Percentiles rank a stretch among this genome's conserved stretches.
Conservation (phyloP, 1,140 invertebrate species). For the Pseudomyrmex sp. region DNA sequence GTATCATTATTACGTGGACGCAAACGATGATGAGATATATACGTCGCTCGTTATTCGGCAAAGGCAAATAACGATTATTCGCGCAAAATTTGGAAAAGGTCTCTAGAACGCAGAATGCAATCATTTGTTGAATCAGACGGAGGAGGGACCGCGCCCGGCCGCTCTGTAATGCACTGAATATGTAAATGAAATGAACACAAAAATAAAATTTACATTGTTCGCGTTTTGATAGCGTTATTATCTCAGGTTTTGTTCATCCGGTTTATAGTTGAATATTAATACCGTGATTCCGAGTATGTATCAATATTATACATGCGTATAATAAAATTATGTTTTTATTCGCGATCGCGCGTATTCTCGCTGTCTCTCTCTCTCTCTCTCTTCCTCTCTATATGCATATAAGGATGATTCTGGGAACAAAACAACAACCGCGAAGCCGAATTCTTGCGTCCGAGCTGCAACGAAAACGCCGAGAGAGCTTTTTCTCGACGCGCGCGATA, state of each 20-base stretch:
- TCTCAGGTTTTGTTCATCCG: conserved; percentile 13
- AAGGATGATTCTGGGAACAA: background rate
- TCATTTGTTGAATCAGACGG: conserved; percentile 45
- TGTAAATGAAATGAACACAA: conserved; percentile 50
- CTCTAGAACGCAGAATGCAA: conserved; percentile 22
- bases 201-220: conserved; percentile 46
- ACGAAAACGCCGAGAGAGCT: conserved; percentile 21
- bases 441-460: conserved; percentile 11
- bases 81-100: conserved; percentile 52
- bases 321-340: background rate
- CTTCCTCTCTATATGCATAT: background rate
- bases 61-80: conserved; percentile 66
- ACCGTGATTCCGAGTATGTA: background rate
- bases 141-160: too few species aligned
- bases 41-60: conserved; percentile 63
- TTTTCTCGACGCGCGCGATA: conserved; percentile 66
- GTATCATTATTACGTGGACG: conserved; percentile 66
- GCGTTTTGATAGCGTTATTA: conserved; percentile 53
- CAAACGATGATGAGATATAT: conserved; percentile 69
- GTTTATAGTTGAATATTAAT: conserved; percentile 20
- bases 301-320: background rate
- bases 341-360: background rate
- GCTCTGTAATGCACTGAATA: conserved; percentile 40
- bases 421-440: conserved; percentile 32
- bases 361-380: background rate